phyloP scores from a whole-genome alignment of 2,797 vertebrate species.

The Megalops cyprinoides region DNA sequence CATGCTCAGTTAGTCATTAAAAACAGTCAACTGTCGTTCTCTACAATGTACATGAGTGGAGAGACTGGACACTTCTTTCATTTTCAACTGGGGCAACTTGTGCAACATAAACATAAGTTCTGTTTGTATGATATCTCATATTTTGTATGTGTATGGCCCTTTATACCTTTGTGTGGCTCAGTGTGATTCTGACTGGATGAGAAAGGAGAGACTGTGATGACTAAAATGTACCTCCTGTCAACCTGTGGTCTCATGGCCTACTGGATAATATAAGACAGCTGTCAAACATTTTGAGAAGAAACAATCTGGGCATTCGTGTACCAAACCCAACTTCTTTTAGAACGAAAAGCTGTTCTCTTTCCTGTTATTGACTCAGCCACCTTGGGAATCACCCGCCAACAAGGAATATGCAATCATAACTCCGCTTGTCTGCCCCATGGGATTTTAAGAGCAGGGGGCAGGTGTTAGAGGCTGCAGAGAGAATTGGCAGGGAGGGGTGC shows the following conservation, averaged over 20 bases:
- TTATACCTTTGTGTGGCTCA: neutral
- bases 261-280: neutral
- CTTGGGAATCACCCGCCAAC: neutral
- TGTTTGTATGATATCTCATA: neutral
- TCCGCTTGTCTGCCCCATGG: neutral
- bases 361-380: neutral
- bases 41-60: too few relatives aligned
- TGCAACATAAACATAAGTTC: too few relatives aligned
- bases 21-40: neutral
- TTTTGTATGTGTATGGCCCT: neutral
- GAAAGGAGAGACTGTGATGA: neutral
- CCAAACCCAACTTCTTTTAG: neutral
- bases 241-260: neutral
- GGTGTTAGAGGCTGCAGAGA: neutral
- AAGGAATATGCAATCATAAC: neutral
- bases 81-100: neutral
- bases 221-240: neutral
- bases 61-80: neutral
- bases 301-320: neutral
- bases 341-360: neutral
- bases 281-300: neutral
- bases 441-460: neutral
- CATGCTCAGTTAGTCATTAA: neutral
- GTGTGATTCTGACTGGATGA: neutral
- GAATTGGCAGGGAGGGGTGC: neutral